phyloP scores from a whole-genome alignment of 2,113 vertebrate species.

The Pygoscelis antarcticus region DNA sequence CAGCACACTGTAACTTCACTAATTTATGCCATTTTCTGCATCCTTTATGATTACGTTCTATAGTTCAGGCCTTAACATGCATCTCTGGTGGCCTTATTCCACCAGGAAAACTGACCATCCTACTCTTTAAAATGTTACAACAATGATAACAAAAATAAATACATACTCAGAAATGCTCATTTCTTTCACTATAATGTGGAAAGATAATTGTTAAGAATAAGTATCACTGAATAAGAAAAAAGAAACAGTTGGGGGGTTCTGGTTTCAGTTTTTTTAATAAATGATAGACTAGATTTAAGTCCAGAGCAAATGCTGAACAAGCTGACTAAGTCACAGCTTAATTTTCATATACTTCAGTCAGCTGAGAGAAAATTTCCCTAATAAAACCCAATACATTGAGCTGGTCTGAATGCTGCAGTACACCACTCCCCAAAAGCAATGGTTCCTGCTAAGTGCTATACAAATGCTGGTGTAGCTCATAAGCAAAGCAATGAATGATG shows the following conservation, averaged over 20 bases:
- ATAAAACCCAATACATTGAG: background rate
- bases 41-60: background rate
- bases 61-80: background rate
- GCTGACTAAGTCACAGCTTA: background rate
- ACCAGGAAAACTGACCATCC: background rate
- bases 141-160: background rate
- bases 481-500: background rate
- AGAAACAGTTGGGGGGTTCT: background rate
- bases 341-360: background rate
- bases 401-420: background rate
- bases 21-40: background rate
- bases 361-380: background rate
- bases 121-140: background rate
- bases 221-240: background rate
- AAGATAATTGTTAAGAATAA: background rate
- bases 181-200: background rate
- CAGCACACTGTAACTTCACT: background rate
- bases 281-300: background rate
- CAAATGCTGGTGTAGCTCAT: background rate
- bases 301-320: background rate
- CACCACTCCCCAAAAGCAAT: too few relatives aligned
- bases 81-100: background rate
- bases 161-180: accelerated
- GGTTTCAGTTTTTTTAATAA: background rate
- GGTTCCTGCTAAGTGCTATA: background rate